These are phyloP conservation scores for Melanostoma mellinum DNA, from an alignment of 2,888 invertebrate genomes.

Conservation along the genomic window DNA sequence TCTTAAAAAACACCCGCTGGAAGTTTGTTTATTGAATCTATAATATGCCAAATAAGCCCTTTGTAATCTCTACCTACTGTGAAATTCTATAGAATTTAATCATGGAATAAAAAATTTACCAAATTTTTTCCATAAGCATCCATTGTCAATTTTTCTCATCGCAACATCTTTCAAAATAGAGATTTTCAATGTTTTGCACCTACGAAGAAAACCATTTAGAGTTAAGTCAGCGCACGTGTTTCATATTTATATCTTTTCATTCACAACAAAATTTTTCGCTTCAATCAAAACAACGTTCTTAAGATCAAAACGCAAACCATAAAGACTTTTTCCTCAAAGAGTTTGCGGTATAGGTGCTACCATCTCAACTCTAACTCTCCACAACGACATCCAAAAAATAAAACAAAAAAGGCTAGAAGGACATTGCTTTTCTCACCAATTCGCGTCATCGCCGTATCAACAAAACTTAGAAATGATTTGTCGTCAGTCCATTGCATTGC, in stretches of 20 bases:
- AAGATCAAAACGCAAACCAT: background rate
- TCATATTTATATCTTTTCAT: background rate
- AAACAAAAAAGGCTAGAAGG: background rate
- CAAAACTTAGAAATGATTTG: constrained; percentile 47
- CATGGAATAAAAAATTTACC: too few species aligned
- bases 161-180: too few species aligned
- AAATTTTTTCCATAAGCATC: too few species aligned
- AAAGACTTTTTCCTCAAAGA: background rate
- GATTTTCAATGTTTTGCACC: too few species aligned
- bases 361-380: background rate
- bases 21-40: too few species aligned
- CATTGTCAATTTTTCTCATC: too few species aligned
- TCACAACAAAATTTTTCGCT: background rate
- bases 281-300: background rate
- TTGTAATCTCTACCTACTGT: too few species aligned
- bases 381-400: background rate
- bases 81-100: too few species aligned
- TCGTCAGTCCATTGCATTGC: constrained; percentile 52
- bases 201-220: background rate
- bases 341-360: background rate
- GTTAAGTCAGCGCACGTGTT: background rate
- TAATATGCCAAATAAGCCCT: too few species aligned
- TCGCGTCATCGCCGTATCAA: constrained; percentile 8
- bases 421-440: constrained; percentile 38
- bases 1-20: too few species aligned